These are phyloP conservation scores for Sebastes diploproa DNA, from an alignment of 2,797 vertebrate species.

Conservation along the genomic window DNA sequence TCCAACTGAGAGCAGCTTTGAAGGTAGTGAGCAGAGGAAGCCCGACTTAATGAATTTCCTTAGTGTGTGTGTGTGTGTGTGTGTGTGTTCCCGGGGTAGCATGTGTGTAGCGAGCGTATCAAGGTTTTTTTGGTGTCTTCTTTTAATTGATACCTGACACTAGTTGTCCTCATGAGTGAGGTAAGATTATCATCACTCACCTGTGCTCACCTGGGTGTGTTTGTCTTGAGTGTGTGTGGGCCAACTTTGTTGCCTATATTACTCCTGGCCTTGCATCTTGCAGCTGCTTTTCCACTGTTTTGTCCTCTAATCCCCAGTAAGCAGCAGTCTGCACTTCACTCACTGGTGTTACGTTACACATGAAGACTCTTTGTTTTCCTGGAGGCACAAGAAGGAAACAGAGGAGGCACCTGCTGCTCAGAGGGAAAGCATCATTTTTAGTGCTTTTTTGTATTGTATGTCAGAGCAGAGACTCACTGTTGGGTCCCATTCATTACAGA, in stretches of 20 bases:
- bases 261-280: slow-evolving; percentile 5
- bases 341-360: slow-evolving; percentile 34
- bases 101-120: slow-evolving; percentile 4
- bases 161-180: not conserved
- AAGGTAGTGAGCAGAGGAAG: not conserved
- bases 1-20: not conserved
- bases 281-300: slow-evolving; percentile 46
- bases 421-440: too few relatives aligned
- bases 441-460: too few relatives aligned
- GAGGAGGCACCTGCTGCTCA: not conserved
- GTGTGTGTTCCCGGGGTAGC: not conserved
- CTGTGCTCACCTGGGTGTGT: slow-evolving; percentile 11
- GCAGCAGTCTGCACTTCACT: slow-evolving; percentile 7
- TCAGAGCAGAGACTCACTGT: too few relatives aligned
- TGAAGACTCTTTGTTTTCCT: slow-evolving; percentile 20
- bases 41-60: too few relatives aligned
- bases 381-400: not conserved
- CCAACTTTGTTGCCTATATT: not conserved
- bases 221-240: not conserved
- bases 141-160: slow-evolving; percentile 39
- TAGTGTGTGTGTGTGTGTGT: not conserved
- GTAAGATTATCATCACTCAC: slow-evolving; percentile 13
- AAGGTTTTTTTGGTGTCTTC: not conserved
- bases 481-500: too few relatives aligned
- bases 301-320: slow-evolving; percentile 23